These are phyloP conservation scores for Eretmochelys imbricata DNA, from an alignment of 2,113 vertebrate species.

Conservation along the genomic window DNA sequence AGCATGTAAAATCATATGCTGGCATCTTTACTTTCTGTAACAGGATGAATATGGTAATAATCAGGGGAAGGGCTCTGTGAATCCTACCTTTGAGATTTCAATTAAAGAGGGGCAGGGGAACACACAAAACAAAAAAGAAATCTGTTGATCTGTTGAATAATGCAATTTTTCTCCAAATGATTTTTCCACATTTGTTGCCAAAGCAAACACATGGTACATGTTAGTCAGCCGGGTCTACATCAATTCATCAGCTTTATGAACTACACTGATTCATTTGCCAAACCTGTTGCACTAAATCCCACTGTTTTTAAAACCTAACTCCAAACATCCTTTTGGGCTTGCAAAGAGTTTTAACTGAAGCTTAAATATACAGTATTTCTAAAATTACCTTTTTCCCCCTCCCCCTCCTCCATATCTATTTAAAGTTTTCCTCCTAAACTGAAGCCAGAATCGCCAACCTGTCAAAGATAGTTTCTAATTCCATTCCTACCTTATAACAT, in stretches of 20 bases:
- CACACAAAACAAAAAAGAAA: slow-evolving; percentile 75
- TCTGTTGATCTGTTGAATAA: slow-evolving; percentile 78
- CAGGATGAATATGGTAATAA: slow-evolving; percentile 64
- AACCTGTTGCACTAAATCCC: slow-evolving; percentile 83
- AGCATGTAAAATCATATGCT: slow-evolving; percentile 35
- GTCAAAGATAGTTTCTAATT: not conserved
- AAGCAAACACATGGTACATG: slow-evolving; percentile 81
- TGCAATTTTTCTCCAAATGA: slow-evolving; percentile 79
- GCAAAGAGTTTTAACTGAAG: slow-evolving; percentile 62
- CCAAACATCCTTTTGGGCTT: slow-evolving; percentile 81
- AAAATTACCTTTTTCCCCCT: slow-evolving; percentile 6
- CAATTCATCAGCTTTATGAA: slow-evolving; percentile 80
- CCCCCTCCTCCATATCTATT: not conserved
- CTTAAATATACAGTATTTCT: slow-evolving; percentile 58
- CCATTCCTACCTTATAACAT: not conserved
- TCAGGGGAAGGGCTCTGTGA: slow-evolving; percentile 66
- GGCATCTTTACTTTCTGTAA: not conserved
- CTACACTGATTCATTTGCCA: slow-evolving; percentile 75
- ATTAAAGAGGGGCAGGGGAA: slow-evolving; percentile 60
- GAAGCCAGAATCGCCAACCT: not conserved
- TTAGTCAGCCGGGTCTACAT: slow-evolving; percentile 77
- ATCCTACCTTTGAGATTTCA: slow-evolving; percentile 77
- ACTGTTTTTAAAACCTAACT: slow-evolving; percentile 81
- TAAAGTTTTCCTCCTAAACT: not conserved
- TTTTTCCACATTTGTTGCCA: slow-evolving; percentile 86